Evolutionary conservation across 2,797 vertebrate species (phyloP).

Genomic region (Ptychadena robeensis): DNA sequence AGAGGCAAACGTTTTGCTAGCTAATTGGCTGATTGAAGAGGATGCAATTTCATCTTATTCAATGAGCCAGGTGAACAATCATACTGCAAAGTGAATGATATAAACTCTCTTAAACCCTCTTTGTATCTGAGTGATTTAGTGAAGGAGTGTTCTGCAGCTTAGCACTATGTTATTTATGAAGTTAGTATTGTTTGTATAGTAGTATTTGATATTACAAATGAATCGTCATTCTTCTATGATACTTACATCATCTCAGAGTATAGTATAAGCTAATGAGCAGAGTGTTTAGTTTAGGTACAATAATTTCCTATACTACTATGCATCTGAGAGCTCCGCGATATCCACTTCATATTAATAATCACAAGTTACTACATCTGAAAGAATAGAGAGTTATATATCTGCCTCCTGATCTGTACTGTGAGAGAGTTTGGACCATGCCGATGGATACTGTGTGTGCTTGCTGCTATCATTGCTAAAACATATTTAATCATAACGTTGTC

Average conservation of each 20-base stretch:
- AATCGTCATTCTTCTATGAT: no score
- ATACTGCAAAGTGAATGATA: background rate
- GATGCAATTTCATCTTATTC: no score
- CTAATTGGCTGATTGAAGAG: background rate
- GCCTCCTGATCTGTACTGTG: background rate
- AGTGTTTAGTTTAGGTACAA: constrained; percentile 3
- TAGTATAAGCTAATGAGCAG: background rate
- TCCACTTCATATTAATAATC: background rate
- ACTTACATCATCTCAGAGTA: background rate
- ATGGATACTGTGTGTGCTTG: background rate
- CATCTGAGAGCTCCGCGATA: background rate
- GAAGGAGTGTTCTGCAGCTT: background rate
- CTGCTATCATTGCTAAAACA: background rate
- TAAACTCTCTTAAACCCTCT: background rate
- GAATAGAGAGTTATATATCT: no score
- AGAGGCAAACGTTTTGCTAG: no score
- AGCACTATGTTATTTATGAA: background rate
- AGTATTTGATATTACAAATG: no score
- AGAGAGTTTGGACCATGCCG: background rate
- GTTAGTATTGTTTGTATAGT: constrained; percentile 8
- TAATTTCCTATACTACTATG: background rate
- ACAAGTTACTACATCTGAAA: no score
- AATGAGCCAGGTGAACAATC: background rate
- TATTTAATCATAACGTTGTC: background rate
- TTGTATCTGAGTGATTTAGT: background rate